phyloP scores from a whole-genome alignment of 2,113 vertebrate species.

The Lates calcarifer region DNA sequence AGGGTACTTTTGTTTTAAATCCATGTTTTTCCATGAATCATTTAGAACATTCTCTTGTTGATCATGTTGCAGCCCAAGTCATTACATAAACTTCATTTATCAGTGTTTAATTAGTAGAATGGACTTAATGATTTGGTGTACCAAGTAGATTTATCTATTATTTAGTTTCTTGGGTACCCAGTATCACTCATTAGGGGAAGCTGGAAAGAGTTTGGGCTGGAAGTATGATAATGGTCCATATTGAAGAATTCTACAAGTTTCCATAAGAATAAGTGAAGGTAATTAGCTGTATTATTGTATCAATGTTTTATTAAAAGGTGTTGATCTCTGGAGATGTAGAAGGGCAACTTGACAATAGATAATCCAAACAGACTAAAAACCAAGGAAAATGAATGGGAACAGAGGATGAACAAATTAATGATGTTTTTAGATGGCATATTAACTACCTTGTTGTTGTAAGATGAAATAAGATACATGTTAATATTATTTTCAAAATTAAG shows the following conservation, averaged over 20 bases:
- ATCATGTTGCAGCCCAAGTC: neutral
- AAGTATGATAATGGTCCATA: neutral
- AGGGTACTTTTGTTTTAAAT: constrained; percentile 3
- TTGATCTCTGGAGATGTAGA: neutral
- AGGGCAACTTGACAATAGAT: neutral
- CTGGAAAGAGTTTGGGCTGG: neutral
- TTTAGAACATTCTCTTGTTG: neutral
- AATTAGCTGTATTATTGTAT: neutral
- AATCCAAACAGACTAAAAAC: neutral
- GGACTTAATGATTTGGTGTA: constrained; percentile 4
- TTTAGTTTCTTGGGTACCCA: neutral
- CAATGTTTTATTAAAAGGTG: neutral
- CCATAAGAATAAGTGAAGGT: constrained; percentile 7
- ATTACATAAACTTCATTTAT: neutral
- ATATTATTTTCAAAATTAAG: neutral
- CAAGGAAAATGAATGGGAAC: neutral
- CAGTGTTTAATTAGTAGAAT: constrained; percentile 12
- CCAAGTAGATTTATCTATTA: constrained; percentile 24
- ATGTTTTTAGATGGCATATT: neutral
- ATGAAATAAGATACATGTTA: neutral
- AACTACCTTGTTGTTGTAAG: neutral
- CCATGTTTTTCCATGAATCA: neutral
- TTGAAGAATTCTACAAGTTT: neutral
- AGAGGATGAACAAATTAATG: neutral
- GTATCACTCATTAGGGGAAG: neutral